phyloP scores from a whole-genome alignment of 64 coral and sea anemone species.

The Montipora foliosa region DNA sequence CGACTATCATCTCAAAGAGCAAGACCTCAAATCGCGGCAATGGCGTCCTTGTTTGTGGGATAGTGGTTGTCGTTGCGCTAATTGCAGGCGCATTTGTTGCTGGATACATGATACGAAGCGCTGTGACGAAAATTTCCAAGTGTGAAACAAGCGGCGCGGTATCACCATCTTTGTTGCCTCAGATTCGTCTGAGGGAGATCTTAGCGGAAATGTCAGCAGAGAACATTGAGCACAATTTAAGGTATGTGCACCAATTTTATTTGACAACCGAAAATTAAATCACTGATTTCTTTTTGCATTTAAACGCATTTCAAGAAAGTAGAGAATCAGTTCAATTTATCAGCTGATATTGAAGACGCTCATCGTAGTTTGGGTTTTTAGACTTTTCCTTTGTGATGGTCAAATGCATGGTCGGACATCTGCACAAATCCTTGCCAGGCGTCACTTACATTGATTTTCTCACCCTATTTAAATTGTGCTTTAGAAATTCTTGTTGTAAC shows the following conservation, averaged over 20 bases:
- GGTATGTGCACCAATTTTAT: constrained; percentile 41
- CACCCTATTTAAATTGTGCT: too few relatives aligned
- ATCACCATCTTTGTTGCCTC: not conserved
- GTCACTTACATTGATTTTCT: too few relatives aligned
- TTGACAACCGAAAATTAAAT: not conserved
- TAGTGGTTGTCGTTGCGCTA: constrained; percentile 63
- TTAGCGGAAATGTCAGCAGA: constrained; percentile 70
- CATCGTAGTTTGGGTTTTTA: too few relatives aligned
- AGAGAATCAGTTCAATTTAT: too few relatives aligned
- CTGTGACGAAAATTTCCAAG: constrained; percentile 54
- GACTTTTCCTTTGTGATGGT: too few relatives aligned
- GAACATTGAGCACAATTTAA: constrained; percentile 75
- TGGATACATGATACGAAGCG: constrained; percentile 84
- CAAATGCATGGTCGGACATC: too few relatives aligned
- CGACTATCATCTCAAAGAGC: constrained; percentile 38
- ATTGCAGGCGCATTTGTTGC: constrained; percentile 75
- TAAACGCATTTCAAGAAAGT: too few relatives aligned
- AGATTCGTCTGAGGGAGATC: constrained; percentile 59
- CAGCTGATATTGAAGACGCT: too few relatives aligned
- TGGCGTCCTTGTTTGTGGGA: constrained; percentile 17
- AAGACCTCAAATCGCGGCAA: constrained; percentile 33
- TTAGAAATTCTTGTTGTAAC: too few relatives aligned
- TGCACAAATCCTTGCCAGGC: too few relatives aligned
- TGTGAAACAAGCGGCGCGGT: constrained; percentile 33
- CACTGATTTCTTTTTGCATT: not conserved